phyloP scores from a whole-genome alignment of 2,888 invertebrate genomes.

The Homarus gammarus region DNA sequence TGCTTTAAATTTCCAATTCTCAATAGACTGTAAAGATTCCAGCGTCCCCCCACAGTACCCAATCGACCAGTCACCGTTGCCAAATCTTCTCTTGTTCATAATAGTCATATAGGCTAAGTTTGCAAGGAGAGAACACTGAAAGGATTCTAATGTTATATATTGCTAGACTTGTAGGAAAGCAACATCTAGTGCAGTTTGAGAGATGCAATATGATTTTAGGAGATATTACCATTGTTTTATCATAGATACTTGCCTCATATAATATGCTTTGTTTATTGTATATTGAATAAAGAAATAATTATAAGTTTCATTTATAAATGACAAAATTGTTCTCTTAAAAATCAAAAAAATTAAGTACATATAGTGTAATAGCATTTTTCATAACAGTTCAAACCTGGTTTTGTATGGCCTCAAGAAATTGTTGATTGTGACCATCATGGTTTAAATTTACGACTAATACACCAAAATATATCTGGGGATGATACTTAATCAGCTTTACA shows the following conservation, averaged over 20 bases:
- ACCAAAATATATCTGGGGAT: too few species aligned
- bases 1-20: slow-evolving; percentile 8
- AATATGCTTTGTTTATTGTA: slow-evolving; percentile 62
- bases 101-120: slow-evolving; percentile 44
- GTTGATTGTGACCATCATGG: too few species aligned
- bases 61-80: slow-evolving; percentile 60
- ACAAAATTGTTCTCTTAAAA: slow-evolving; percentile 30
- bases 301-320: slow-evolving; percentile 31
- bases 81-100: slow-evolving; percentile 57
- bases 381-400: too few species aligned
- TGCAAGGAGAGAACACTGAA: slow-evolving; percentile 45
- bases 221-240: slow-evolving; percentile 50
- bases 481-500: too few species aligned
- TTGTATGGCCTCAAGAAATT: too few species aligned
- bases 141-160: slow-evolving; percentile 33
- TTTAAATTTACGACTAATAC: too few species aligned
- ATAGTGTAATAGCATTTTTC: too few species aligned
- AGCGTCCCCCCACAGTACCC: slow-evolving; percentile 23
- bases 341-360: too few species aligned
- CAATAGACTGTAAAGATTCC: background rate
- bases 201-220: slow-evolving; percentile 52
- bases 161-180: slow-evolving; percentile 14
- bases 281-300: slow-evolving; percentile 55
- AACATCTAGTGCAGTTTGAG: slow-evolving; percentile 52
- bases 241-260: slow-evolving; percentile 38